Evolutionary conservation across 2,797 vertebrate species (phyloP).

Genomic region (Scolopax bukidnonensis): DNA sequence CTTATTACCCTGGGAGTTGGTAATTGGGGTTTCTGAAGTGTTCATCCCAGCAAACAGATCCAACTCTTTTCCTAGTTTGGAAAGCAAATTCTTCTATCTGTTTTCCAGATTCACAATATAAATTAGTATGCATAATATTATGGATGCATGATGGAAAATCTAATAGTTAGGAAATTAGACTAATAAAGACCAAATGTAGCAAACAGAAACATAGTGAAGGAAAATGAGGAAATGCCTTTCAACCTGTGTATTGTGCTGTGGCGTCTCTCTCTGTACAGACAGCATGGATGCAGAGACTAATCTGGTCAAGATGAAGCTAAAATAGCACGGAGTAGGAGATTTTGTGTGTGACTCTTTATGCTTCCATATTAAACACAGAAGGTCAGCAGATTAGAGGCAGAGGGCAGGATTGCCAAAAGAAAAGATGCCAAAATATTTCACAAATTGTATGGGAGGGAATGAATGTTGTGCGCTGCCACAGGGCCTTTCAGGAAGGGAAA

Average conservation of each 20-base stretch:
- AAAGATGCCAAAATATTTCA: slow-evolving; percentile 32
- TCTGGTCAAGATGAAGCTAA: slow-evolving; percentile 34
- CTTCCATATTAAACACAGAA: slow-evolving; percentile 64
- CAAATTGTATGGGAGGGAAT: slow-evolving; percentile 6
- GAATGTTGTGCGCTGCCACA: background rate
- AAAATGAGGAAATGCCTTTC: background rate
- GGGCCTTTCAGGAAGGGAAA: background rate
- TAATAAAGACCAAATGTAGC: background rate
- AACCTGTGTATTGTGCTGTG: background rate
- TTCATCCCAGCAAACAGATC: background rate
- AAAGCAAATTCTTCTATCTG: background rate
- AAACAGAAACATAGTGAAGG: background rate
- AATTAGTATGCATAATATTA: background rate
- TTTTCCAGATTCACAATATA: background rate
- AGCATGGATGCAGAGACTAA: slow-evolving; percentile 43
- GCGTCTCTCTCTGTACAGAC: background rate
- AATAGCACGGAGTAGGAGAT: slow-evolving; percentile 53
- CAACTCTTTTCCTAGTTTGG: background rate
- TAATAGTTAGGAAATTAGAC: background rate
- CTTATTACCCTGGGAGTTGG: background rate
- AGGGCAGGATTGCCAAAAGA: slow-evolving; percentile 46
- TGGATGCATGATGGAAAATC: background rate
- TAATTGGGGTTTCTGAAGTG: background rate
- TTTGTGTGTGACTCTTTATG: slow-evolving; percentile 38
- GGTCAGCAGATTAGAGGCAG: slow-evolving; percentile 59